phyloP scores from a whole-genome alignment of 2,797 vertebrate species.

The Anguilla marmorata region DNA sequence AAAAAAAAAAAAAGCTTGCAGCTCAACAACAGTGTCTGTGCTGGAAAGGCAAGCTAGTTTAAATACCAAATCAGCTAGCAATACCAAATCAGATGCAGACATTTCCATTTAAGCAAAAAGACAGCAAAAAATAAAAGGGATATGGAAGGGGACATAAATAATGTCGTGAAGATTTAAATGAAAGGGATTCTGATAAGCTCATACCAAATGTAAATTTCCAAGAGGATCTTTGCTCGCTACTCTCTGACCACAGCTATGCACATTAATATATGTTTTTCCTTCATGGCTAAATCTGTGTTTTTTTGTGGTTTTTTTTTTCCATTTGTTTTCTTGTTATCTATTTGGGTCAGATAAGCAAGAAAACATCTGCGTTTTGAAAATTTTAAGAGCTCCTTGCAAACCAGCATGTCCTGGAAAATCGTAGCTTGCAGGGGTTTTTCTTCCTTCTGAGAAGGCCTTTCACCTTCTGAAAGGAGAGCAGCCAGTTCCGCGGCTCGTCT shows the following conservation, averaged over 20 bases:
- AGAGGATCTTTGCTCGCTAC: slow-evolving; percentile 8
- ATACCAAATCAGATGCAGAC: not conserved
- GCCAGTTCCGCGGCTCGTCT: not conserved
- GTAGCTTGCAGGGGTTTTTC: not conserved
- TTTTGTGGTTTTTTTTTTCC: too few species aligned
- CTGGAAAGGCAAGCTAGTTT: slow-evolving; percentile 5
- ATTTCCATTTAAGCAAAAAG: slow-evolving; percentile 4
- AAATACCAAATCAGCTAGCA: not conserved
- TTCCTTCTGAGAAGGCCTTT: not conserved
- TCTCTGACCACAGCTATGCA: slow-evolving; percentile 25
- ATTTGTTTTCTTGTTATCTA: slow-evolving; percentile 12
- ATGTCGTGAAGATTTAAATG: slow-evolving; percentile 4
- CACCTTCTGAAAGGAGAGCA: slow-evolving; percentile 13
- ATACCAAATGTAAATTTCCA: slow-evolving; percentile 24
- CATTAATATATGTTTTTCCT: slow-evolving; percentile 16
- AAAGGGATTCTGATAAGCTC: slow-evolving; percentile 29
- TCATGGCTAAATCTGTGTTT: slow-evolving; percentile 14
- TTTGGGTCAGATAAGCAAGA: slow-evolving; percentile 15
- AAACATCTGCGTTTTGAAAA: slow-evolving; percentile 10
- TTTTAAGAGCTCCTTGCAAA: slow-evolving; percentile 17
- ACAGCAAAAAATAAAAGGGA: not conserved
- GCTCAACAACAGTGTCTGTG: not conserved
- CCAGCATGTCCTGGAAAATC: not conserved
- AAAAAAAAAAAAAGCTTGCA: not conserved
- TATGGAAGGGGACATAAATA: not conserved